Percentiles rank a stretch among this genome's conserved stretches.
These are phyloP conservation scores for Pachyrhynchus sulphureomaculatus DNA, from an alignment of 1,140 invertebrate genomes.

Conservation along the genomic window DNA sequence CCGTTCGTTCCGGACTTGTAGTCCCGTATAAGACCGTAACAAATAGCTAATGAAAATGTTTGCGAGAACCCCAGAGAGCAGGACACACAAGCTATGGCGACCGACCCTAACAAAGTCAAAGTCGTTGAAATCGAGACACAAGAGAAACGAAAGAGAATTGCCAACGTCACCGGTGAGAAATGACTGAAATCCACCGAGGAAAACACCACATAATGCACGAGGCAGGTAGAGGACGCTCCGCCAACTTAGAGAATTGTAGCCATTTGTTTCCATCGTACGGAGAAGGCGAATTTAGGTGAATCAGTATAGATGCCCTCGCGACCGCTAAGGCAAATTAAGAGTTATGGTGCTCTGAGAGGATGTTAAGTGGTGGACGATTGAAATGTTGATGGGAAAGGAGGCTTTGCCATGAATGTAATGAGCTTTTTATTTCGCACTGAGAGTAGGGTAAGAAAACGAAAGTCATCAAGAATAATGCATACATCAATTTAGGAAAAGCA, in stretches of 20 bases:
- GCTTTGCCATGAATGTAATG: neutral
- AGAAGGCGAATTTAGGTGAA: constrained; percentile 36
- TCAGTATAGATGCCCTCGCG: constrained; percentile 41
- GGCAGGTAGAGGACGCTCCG: constrained; percentile 44
- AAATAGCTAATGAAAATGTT: constrained; percentile 51
- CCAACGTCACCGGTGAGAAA: constrained; percentile 47
- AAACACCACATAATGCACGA: constrained; percentile 41
- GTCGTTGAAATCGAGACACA: constrained; percentile 44
- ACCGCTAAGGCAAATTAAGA: constrained; percentile 45
- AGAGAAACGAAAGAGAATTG: constrained; percentile 43
- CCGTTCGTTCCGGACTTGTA: constrained; percentile 26
- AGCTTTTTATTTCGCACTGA: constrained; percentile 11
- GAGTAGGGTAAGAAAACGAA: no score
- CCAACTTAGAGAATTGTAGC: constrained; percentile 45
- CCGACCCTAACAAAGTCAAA: constrained; percentile 44
- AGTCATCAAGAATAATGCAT: no score
- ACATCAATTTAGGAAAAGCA: no score
- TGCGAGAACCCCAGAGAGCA: constrained; percentile 33
- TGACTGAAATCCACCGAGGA: constrained; percentile 39
- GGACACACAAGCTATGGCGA: constrained; percentile 16
- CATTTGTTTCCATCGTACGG: constrained; percentile 48
- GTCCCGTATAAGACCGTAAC: constrained; percentile 40
- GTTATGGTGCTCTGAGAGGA: constrained; percentile 43
- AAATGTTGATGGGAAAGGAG: constrained; percentile 17
- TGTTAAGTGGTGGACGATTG: constrained; percentile 44